Percentiles rank a stretch among this genome's conserved stretches.
Conservation (phyloP, 2,797 vertebrate species). For the Cirrhinus mrigala region DNA sequence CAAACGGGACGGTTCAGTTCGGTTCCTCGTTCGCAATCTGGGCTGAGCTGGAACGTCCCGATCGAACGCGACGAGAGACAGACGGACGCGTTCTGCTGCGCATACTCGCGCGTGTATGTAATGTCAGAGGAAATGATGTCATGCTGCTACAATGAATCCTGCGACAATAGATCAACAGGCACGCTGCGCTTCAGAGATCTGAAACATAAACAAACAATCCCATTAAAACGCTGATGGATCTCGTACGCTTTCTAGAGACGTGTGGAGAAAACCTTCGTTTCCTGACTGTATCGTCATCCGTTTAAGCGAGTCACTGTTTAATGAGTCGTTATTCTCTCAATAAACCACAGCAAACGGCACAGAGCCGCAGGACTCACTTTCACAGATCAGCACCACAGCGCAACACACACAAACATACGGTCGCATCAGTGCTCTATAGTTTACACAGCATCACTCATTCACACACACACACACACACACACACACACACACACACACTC, state of each 20-base stretch:
- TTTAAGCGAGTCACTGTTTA: not conserved
- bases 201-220: not conserved
- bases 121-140: constrained; percentile 86
- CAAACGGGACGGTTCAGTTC: not conserved
- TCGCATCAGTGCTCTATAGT: too few relatives aligned
- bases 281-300: not conserved
- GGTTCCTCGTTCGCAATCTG: not conserved
- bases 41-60: not conserved
- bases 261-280: too few relatives aligned
- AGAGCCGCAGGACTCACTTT: too few relatives aligned
- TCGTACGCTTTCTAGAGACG: not conserved
- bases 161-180: constrained; percentile 79
- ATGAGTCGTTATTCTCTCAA: too few relatives aligned
- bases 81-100: constrained; percentile 65
- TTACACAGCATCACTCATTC: too few relatives aligned
- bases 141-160: constrained; percentile 83
- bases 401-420: too few relatives aligned
- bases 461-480: too few relatives aligned
- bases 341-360: too few relatives aligned
- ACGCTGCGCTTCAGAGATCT: not conserved
- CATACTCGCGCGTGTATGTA: constrained; percentile 78
- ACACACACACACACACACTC: too few relatives aligned
- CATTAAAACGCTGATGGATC: not conserved
- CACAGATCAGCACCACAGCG: too few relatives aligned
- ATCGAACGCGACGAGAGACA: constrained; percentile 12